Evolutionary conservation across 37 sponge, comb jelly and placozoan species (phyloP), one percentile per base, ranked within the genome.

Genomic region (Lycopodina hypogea): DNA sequence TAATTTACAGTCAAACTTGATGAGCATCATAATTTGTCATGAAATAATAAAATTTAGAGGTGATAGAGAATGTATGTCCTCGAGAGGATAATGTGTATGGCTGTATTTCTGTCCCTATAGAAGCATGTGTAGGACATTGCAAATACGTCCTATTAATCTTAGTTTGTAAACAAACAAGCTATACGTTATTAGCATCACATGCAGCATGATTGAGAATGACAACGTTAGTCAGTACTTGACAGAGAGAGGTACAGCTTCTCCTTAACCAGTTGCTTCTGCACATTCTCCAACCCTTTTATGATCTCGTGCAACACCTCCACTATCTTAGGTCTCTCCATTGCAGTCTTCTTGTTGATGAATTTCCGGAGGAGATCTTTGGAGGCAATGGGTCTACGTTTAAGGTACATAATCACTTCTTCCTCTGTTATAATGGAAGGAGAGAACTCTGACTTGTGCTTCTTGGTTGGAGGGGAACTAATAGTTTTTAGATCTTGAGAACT

Each of bases 301-400:
- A 92, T 89, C 33, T 66, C 24, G 30, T 72, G 69, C 48, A 96
- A 81, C 12, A 65, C 66, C 15, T 58, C 71, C 28, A 89, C 75
- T 50, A 96, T 56, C 12, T 69, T 56, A 51, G 81, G 68, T 58
- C 88, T 86, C 33, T 90, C 88, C 85, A 96, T 86, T 7, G 74
- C 86, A 23, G 93, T 70, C 57, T 96, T 96, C 56, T 84, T 80
- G 48, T 78, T 82, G 52, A 53, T 79, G 56, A 96, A 96, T 72
- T 96, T 96, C 64, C 77, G 77, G 42, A 91, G 69, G 7, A 96
- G 82, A 17, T 93, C 89, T 58, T 88, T 93, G 12, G 97, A 88
- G 0, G 87, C 85, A 56, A 96, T 96, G 8, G 97, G 97, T 58
- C 90, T 93, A 15, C 92, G 72, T 3, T 38, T 29, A 23, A 96